These are phyloP conservation scores for Lepidurus packardi DNA, from an alignment of 1,140 invertebrate species.

Conservation along the genomic window DNA sequence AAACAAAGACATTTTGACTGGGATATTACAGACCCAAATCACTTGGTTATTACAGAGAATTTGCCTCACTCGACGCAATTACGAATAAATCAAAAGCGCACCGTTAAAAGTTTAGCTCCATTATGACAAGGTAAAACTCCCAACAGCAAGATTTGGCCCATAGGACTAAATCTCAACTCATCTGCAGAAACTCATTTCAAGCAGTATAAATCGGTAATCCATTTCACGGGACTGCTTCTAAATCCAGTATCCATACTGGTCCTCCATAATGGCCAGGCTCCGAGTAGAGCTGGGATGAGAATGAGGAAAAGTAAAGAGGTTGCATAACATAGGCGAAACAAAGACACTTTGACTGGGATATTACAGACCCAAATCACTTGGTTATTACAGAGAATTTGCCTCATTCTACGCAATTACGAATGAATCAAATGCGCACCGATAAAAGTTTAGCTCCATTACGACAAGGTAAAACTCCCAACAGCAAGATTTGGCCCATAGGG, in stretches of 20 bases:
- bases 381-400: too few species aligned
- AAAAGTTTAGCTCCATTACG: background rate
- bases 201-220: background rate
- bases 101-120: background rate
- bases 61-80: too few species aligned
- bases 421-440: background rate
- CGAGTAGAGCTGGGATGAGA: too few species aligned
- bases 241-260: background rate
- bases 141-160: background rate
- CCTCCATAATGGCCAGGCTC: too few species aligned
- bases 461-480: background rate
- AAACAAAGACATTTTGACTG: too few species aligned
- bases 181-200: background rate
- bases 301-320: too few species aligned
- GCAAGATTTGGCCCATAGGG: background rate
- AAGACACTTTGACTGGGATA: too few species aligned
- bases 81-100: background rate
- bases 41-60: too few species aligned
- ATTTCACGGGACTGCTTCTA: background rate
- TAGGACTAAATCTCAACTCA: background rate
- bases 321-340: too few species aligned
- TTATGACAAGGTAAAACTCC: background rate
- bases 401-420: too few species aligned
- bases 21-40: too few species aligned
- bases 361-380: too few species aligned